Conservation (phyloP, 2,888 invertebrate genomes). For the Pheosia gnoma region DNA sequence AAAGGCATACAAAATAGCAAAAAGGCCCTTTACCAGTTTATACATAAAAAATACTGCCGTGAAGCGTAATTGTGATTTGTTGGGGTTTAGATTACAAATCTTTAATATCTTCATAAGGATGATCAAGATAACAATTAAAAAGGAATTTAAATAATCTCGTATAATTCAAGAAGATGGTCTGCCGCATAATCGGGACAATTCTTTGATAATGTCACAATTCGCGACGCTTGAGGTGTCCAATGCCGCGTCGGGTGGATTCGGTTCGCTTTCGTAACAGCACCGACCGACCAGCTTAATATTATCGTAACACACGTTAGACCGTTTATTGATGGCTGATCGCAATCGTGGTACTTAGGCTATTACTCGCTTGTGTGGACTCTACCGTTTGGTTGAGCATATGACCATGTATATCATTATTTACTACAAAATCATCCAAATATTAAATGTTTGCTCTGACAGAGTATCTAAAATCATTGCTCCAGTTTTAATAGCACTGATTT, state of each 20-base stretch:
- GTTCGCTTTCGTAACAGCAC: constrained; percentile 62
- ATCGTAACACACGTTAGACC: constrained; percentile 34
- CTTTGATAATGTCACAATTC: constrained; percentile 52
- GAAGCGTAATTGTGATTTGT: neutral
- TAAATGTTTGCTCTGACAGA: no score
- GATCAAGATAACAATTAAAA: no score
- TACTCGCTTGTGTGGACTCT: neutral
- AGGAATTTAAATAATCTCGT: no score
- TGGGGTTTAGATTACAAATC: neutral
- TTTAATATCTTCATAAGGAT: no score
- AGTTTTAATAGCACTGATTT: no score
- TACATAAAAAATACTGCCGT: neutral
- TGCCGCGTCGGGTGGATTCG: constrained; percentile 56
- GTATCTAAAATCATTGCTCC: no score
- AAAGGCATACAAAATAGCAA: neutral
- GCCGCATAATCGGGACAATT: constrained; percentile 24
- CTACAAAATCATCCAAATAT: no score
- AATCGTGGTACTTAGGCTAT: constrained; percentile 46
- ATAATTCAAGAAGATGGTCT: neutral
- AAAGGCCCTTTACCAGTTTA: neutral
- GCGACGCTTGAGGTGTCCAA: constrained; percentile 55
- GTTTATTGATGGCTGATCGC: constrained; percentile 58
- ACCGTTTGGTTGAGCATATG: no score
- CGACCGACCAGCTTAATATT: constrained; percentile 48
- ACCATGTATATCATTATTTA: no score